These are phyloP conservation scores for Eurystomus gularis DNA, from an alignment of 2,113 vertebrate species.

Conservation along the genomic window DNA sequence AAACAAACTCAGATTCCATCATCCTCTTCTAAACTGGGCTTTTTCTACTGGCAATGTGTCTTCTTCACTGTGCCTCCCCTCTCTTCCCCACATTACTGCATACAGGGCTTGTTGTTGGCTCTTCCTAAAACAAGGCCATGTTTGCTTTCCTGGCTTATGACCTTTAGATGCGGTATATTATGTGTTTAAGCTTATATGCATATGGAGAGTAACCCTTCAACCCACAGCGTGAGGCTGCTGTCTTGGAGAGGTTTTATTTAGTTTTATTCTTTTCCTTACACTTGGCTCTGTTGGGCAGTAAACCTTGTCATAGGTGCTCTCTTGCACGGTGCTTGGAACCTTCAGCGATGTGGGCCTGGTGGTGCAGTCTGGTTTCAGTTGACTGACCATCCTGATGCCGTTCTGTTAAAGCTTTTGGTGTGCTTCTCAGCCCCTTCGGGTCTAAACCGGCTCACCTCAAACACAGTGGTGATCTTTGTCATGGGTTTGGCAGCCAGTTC, in stretches of 20 bases:
- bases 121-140: neutral
- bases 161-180: neutral
- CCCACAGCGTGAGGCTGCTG: neutral
- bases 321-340: neutral
- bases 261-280: neutral
- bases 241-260: neutral
- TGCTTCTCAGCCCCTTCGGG: constrained; percentile 76
- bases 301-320: neutral
- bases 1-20: neutral
- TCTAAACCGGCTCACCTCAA: constrained; percentile 80
- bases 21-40: neutral
- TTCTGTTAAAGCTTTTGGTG: constrained; percentile 88
- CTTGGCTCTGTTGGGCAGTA: neutral
- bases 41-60: neutral
- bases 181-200: neutral
- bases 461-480: constrained; percentile 71
- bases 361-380: constrained; percentile 8
- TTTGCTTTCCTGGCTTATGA: neutral
- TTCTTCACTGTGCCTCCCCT: neutral
- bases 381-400: constrained; percentile 81
- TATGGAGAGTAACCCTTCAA: neutral
- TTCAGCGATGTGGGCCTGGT: neutral
- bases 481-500: constrained; percentile 84
- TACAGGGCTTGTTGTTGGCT: neutral
- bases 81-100: neutral